These are phyloP conservation scores for Scarus forsteni DNA, from an alignment of 2,797 vertebrate species.

Conservation along the genomic window DNA sequence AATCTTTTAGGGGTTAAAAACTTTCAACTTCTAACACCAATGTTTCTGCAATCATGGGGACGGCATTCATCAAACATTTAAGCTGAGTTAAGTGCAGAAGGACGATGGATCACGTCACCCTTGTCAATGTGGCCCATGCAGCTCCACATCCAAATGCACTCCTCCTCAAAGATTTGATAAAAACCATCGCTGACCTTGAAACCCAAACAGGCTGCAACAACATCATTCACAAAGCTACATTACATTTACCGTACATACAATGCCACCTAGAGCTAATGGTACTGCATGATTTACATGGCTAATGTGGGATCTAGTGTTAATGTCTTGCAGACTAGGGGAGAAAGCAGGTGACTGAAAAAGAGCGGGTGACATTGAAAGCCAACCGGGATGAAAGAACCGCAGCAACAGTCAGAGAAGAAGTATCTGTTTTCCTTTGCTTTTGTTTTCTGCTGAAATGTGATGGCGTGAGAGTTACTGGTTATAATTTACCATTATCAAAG, in stretches of 20 bases:
- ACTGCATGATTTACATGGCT: slow-evolving; percentile 77
- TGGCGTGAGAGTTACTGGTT: slow-evolving; percentile 11
- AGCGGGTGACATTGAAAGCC: slow-evolving; percentile 72
- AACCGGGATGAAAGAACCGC: slow-evolving; percentile 70
- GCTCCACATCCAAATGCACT: slow-evolving; percentile 54
- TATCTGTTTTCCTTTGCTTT: slow-evolving; percentile 73
- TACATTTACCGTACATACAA: slow-evolving; percentile 82
- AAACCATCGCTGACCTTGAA: slow-evolving; percentile 45
- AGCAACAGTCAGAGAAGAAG: slow-evolving; percentile 72
- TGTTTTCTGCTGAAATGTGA: slow-evolving; percentile 17
- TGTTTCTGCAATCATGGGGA: slow-evolving; percentile 58
- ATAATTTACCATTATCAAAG: slow-evolving; percentile 19
- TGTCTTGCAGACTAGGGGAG: slow-evolving; percentile 65
- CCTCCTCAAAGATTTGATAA: slow-evolving; percentile 48
- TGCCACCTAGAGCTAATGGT: slow-evolving; percentile 79
- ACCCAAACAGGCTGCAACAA: slow-evolving; percentile 76
- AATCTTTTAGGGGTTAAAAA: slow-evolving; percentile 46
- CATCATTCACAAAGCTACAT: slow-evolving; percentile 84
- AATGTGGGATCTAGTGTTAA: slow-evolving; percentile 64
- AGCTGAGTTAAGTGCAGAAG: slow-evolving; percentile 23
- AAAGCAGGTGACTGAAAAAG: slow-evolving; percentile 61
- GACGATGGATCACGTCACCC: slow-evolving; percentile 73
- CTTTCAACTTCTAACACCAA: slow-evolving; percentile 55
- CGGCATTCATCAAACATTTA: slow-evolving; percentile 35
- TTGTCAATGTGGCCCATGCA: slow-evolving; percentile 69